A percentile compares a stretch with the other conserved stretches of the same genome.
Evolutionary conservation across 2,888 invertebrate genomes (phyloP).

Genomic region (Leptopilina syphax): DNA sequence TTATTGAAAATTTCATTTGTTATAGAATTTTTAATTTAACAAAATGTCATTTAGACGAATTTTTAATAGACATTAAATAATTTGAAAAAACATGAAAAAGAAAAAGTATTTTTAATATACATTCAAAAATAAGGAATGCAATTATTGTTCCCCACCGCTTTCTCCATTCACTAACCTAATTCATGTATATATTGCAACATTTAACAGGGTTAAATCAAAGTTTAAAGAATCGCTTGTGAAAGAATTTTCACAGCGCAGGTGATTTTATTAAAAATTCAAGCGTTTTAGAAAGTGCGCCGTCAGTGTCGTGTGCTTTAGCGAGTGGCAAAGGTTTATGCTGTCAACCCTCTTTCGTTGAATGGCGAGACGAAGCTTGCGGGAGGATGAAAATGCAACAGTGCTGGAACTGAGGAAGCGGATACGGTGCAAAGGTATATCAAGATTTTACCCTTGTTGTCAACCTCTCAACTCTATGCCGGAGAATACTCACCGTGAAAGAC

Average conservation of each 20-base stretch:
- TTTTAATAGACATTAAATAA: too few species aligned
- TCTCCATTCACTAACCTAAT: too few species aligned
- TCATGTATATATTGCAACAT: background rate
- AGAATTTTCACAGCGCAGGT: conserved; percentile 50
- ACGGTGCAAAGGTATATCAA: conserved; percentile 56
- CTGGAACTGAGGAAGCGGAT: conserved; percentile 45
- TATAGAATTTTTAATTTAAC: too few species aligned
- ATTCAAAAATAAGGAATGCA: too few species aligned
- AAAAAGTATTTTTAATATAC: too few species aligned
- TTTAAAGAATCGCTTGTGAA: conserved; percentile 28
- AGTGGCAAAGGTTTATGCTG: conserved; percentile 58
- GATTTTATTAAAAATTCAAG: conserved; percentile 67
- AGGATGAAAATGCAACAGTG: conserved; percentile 46
- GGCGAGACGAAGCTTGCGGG: conserved; percentile 40
- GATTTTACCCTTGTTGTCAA: conserved; percentile 54
- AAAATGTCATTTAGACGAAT: too few species aligned
- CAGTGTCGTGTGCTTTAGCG: conserved; percentile 47
- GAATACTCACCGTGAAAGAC: conserved; percentile 50
- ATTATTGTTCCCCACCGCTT: too few species aligned
- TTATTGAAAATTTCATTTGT: too few species aligned
- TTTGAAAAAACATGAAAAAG: too few species aligned
- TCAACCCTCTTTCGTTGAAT: conserved; percentile 64
- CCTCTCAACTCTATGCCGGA: conserved; percentile 37
- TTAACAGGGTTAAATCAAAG: conserved; percentile 1
- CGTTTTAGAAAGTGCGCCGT: conserved; percentile 62